These are phyloP conservation scores for Leptopilina clavipes DNA, from an alignment of 1,140 invertebrate species.

Conservation along the genomic window DNA sequence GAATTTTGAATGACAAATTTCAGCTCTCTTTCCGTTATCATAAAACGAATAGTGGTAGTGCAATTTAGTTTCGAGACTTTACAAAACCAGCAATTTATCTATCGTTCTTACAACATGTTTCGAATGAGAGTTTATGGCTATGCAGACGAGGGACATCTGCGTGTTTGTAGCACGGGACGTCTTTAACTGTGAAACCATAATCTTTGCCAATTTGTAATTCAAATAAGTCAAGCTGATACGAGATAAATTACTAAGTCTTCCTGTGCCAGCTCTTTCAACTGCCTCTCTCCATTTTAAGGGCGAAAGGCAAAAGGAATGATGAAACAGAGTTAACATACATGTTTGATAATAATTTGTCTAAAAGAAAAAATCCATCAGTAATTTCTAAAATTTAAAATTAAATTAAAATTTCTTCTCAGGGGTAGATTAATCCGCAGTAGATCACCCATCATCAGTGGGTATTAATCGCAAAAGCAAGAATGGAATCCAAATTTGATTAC, in stretches of 20 bases:
- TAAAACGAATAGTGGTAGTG: not conserved
- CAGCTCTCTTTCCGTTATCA: not conserved
- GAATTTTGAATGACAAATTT: not conserved
- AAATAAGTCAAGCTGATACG: conserved; percentile 49
- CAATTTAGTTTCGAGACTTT: not conserved
- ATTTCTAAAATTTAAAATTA: no score
- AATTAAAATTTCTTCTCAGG: no score
- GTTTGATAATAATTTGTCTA: no score
- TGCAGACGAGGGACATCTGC: conserved; percentile 10
- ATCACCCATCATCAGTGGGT: no score
- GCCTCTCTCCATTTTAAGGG: not conserved
- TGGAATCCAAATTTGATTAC: no score
- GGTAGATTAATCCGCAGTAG: no score
- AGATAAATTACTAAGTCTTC: conserved; percentile 55
- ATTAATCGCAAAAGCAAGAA: no score
- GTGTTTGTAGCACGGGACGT: conserved; percentile 7
- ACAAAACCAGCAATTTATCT: not conserved
- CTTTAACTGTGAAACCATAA: conserved; percentile 42
- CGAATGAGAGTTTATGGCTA: conserved; percentile 15
- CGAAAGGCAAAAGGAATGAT: conserved; percentile 22
- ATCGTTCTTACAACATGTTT: not conserved
- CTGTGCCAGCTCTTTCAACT: not conserved
- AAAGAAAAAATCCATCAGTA: no score
- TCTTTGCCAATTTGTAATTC: conserved; percentile 58
- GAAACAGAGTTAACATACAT: not conserved